Evolutionary conservation across 1,140 invertebrate genomes (phyloP).

Genomic region (Drosophila serrata): DNA sequence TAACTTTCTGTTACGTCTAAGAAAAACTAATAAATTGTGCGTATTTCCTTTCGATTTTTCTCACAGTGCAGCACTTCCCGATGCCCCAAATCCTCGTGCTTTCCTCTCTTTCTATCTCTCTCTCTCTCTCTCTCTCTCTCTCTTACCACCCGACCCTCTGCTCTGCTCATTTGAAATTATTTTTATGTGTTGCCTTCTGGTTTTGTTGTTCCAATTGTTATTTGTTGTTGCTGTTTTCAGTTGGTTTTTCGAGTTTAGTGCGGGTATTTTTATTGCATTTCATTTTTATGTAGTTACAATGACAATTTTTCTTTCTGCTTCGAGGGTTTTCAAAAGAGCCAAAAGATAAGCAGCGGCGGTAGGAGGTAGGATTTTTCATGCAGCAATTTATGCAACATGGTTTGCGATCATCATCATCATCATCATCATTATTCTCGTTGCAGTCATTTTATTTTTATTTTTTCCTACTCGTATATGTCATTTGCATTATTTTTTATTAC

Average conservation of each 20-base stretch:
- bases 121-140: neutral
- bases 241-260: slow-evolving; percentile 63
- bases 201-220: slow-evolving; percentile 43
- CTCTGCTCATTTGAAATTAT: slow-evolving; percentile 73
- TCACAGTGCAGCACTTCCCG: slow-evolving; percentile 8
- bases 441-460: slow-evolving; percentile 25
- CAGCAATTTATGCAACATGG: slow-evolving; percentile 73
- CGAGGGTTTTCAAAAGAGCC: slow-evolving; percentile 61
- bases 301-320: slow-evolving; percentile 68
- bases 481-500: slow-evolving; percentile 78
- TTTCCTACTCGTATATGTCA: slow-evolving; percentile 65
- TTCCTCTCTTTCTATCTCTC: neutral
- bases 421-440: slow-evolving; percentile 13
- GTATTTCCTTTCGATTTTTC: neutral
- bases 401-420: slow-evolving; percentile 30
- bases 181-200: slow-evolving; percentile 67
- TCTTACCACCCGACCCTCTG: neutral
- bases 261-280: slow-evolving; percentile 80
- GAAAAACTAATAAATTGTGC: neutral
- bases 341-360: slow-evolving; percentile 47
- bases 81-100: slow-evolving; percentile 25
- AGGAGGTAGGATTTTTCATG: slow-evolving; percentile 54
- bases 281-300: slow-evolving; percentile 80
- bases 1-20: neutral
- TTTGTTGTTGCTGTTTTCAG: slow-evolving; percentile 21